phyloP scores from a whole-genome alignment of 30 jellyfish, hydroid and myxozoan genomes.

The Mastigias papua region DNA sequence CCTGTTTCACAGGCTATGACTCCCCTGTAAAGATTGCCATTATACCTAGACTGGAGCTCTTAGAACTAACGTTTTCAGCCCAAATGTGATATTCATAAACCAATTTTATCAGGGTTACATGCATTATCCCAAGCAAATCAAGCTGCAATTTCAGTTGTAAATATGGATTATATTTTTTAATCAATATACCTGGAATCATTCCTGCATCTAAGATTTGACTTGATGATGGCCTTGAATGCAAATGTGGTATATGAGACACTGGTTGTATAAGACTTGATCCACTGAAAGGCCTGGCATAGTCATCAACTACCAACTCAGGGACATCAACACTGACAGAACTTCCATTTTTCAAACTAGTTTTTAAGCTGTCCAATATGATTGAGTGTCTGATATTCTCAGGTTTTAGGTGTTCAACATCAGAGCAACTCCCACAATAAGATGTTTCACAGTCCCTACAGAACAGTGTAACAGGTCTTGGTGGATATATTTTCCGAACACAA shows the following conservation, averaged over 20 bases:
- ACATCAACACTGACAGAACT: not conserved
- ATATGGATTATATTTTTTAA: not conserved
- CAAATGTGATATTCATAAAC: too few species aligned
- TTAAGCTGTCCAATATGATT: conserved; percentile 53
- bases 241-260: not conserved
- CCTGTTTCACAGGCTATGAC: too few species aligned
- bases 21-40: too few species aligned
- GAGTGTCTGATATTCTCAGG: conserved; percentile 65
- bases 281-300: conserved; percentile 19
- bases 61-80: too few species aligned
- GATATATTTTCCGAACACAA: conserved; percentile 67
- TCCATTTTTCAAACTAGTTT: not conserved
- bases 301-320: not conserved
- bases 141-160: not conserved
- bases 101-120: too few species aligned
- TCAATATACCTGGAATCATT: conserved; percentile 44
- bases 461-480: conserved; percentile 78
- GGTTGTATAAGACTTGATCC: not conserved
- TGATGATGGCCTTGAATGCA: conserved; percentile 60
- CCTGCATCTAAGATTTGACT: conserved; percentile 43
- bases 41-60: too few species aligned
- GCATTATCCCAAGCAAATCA: too few species aligned
- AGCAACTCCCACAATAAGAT: conserved; percentile 74
- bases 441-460: conserved; percentile 73
- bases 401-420: conserved; percentile 73